A percentile compares a stretch with the other conserved stretches of the same genome.
These are phyloP conservation scores for Chaitophorus viminalis DNA, from an alignment of 2,888 invertebrate genomes.

Conservation along the genomic window DNA sequence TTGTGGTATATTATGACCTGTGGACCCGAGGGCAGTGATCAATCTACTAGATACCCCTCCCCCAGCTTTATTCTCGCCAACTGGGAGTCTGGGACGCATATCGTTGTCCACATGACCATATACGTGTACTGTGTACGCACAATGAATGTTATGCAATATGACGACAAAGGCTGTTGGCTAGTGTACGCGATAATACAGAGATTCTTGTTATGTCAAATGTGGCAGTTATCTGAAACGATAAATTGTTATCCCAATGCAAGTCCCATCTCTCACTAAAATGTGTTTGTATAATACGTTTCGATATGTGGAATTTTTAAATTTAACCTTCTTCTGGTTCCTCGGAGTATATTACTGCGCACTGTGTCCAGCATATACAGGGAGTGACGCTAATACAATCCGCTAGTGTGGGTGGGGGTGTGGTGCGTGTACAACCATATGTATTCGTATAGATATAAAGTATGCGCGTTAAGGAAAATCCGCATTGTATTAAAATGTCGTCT, in stretches of 20 bases:
- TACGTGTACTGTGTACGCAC: background rate
- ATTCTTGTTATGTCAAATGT: background rate
- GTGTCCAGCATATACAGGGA: background rate
- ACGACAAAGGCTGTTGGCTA: too few relatives aligned
- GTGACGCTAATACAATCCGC: background rate
- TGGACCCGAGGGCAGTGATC: too few relatives aligned
- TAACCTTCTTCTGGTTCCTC: too few relatives aligned
- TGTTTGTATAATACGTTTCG: background rate
- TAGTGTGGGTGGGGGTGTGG: background rate
- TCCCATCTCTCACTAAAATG: background rate
- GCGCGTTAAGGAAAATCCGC: background rate
- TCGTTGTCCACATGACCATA: background rate
- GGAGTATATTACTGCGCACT: background rate
- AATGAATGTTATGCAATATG: background rate
- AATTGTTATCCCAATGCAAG: background rate
- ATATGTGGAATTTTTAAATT: background rate
- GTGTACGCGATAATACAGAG: background rate
- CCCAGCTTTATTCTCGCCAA: background rate
- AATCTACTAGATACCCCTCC: too few relatives aligned
- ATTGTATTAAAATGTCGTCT: background rate
- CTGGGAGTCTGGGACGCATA: background rate
- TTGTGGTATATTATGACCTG: too few relatives aligned
- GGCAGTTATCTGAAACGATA: background rate
- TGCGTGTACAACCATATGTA: background rate
- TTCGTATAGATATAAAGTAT: background rate